Evolutionary conservation across 1,140 invertebrate species (phyloP), one percentile per base, ranked within the genome.

Genomic region (Steinernema khuongi): DNA sequence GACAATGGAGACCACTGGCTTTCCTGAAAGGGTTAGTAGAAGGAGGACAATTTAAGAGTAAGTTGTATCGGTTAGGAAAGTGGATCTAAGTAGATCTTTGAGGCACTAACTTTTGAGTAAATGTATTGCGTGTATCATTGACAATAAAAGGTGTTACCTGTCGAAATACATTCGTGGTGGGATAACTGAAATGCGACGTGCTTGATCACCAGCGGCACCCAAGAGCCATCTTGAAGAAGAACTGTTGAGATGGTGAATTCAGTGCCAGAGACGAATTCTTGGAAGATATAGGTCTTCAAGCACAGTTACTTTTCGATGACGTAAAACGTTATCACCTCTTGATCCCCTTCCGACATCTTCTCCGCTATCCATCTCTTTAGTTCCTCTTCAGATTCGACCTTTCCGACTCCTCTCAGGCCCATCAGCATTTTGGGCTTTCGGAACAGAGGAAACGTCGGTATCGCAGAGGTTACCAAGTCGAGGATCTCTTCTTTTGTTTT

Each of bases 351-450:
- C 11, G 11, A 14, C 4, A 60, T 14, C 50, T 22, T 60, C 22
- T 60, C 11, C 7, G 11, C 22, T 4, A 60, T 22, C 50, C 50
- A 60, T n/a, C 4, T 22, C 50, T 7, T 22, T 22, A 60, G 26
- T 4, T 60, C 50, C 19, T 60, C 22, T 26, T 60, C 26, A 7
- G 11, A 17, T 26, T 60, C 50, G 50, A 60, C 26, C 26, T 60
- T 60, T 22, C 19, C 19, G 22, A 60, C 50, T 7, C 50, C 50
- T 17, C 50, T 14, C 22, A 60, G 50, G 4, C 50, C 50, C 50
- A 60, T 60, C 22, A 60, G 50, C 50, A 60, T 60, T 60, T 60
- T 14, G 2, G 50, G 50, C 50, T 60, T 60, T 26, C 50, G 50
- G 50, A 60, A 60, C 7, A 60, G 50, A 14, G 50, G 50, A 26